A percentile compares a stretch with the other conserved stretches of the same genome.
These are phyloP conservation scores for Sebastes reedi DNA, from an alignment of 2,797 vertebrate species.

Conservation along the genomic window DNA sequence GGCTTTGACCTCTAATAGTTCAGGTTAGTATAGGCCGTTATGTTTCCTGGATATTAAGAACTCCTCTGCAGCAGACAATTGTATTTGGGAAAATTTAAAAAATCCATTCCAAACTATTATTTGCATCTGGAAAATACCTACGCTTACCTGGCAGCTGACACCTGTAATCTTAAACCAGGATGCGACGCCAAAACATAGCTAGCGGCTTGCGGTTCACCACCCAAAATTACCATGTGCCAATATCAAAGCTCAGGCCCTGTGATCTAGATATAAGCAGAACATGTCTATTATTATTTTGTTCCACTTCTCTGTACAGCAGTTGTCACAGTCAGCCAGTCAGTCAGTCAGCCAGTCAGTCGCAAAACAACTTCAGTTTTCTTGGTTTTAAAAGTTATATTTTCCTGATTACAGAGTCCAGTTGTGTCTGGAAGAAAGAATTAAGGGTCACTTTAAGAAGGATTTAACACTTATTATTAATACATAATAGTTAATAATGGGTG, in stretches of 20 bases:
- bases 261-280: neutral
- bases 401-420: neutral
- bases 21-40: too few species aligned
- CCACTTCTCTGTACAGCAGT: neutral
- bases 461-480: neutral
- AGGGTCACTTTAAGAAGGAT: neutral
- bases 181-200: fast-evolving
- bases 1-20: too few species aligned
- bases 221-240: fast-evolving
- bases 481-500: too few species aligned
- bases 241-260: neutral
- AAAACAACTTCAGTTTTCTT: neutral
- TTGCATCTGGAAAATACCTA: constrained; percentile 12
- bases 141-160: neutral
- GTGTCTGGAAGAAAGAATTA: neutral
- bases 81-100: neutral
- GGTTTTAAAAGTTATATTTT: neutral
- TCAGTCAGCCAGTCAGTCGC: neutral
- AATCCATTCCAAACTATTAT: neutral
- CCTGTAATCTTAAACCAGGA: neutral
- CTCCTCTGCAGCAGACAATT: neutral
- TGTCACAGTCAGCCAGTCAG: neutral
- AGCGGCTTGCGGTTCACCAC: neutral
- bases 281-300: neutral
- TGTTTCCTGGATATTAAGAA: neutral